Conservation (phyloP, 2,113 vertebrate genomes). For the Speoplatyrhinus poulsoni region DNA sequence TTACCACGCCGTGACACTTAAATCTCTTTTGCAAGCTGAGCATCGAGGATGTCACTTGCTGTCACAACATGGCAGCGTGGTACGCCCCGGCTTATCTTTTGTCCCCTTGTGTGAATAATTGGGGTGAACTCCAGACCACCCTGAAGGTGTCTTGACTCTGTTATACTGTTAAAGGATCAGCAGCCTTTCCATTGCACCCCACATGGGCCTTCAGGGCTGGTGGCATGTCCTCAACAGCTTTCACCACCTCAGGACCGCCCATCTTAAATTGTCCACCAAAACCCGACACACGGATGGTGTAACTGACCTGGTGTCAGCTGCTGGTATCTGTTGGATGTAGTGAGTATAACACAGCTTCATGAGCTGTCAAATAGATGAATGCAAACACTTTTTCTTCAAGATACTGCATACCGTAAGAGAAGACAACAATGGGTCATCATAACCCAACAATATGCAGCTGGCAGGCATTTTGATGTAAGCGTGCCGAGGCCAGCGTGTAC, state of each 20-base stretch:
- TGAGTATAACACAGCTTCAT: too few species aligned
- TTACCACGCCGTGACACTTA: constrained; percentile 47
- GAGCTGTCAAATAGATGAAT: too few species aligned
- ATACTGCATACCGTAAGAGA: too few species aligned
- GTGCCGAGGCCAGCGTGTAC: not conserved
- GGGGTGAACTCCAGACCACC: constrained; percentile 9
- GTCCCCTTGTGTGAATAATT: constrained; percentile 38
- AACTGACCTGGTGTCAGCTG: not conserved
- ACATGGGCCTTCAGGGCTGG: constrained; percentile 7
- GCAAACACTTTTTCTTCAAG: too few species aligned
- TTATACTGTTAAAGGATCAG: constrained; percentile 11
- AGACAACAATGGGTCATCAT: too few species aligned
- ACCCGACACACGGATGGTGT: not conserved
- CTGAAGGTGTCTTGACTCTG: constrained; percentile 20
- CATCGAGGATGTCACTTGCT: constrained; percentile 50
- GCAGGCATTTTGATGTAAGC: not conserved
- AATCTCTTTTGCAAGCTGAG: constrained; percentile 53
- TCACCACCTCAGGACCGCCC: constrained; percentile 10
- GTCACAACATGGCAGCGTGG: constrained; percentile 64
- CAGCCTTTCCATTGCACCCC: constrained; percentile 38
- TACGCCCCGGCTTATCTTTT: constrained; percentile 39
- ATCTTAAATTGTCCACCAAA: not conserved
- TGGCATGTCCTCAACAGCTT: constrained; percentile 18
- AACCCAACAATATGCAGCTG: not conserved
- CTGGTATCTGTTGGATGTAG: too few species aligned